Evolutionary conservation across 2,888 invertebrate genomes (phyloP), one percentile per base, ranked within the genome.

Genomic region (Ganaspis brasiliensis): DNA sequence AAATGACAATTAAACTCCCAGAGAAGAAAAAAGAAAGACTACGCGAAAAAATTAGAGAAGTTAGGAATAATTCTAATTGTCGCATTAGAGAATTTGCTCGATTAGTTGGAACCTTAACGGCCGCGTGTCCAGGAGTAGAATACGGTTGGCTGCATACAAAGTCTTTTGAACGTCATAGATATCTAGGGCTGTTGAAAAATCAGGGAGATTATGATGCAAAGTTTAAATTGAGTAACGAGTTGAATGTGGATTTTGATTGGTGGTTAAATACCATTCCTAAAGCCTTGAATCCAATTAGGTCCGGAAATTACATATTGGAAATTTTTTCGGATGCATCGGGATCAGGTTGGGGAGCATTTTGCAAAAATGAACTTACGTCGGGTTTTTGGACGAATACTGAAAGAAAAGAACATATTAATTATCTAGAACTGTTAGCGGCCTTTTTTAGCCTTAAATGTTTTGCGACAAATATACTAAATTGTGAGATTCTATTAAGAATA

Each of bases 361-460:
- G 78, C 52, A 72, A 73, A 1, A 24, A 57, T 0, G 35, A 73
- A 56, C 71, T 26, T n/a, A 77, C 77, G 14, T 74, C 76, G 16
- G 80, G 79, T 14, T 73, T 61, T 26, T 83, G 82, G 80, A 74
- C 19, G 14, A 57, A 49, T 24, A 8, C n/a, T 35, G 80, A 82
- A 55, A 72, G 40, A 52, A 61, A 37, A 10, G 61, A 75, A 16
- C 80, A 81, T 31, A 82, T 82, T 6, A 80, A 83, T 71, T 63
- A 63, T 19, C 57, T 81, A 9, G 79, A 82, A 40, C 26, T 82
- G 2, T 19, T 80, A 14, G 79, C 80, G 14, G 74, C 74, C 16
- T 76, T 76, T 19, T 40, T 77, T 12, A 78, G 73, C 1, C 61
- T 83, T 45, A 83, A 82, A 80, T 82, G 80, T 55, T 83, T 83